Evolutionary conservation across 2,797 vertebrate species (phyloP), one percentile per base, ranked within the genome.

Genomic region (Triplophysa yarkandensis): DNA sequence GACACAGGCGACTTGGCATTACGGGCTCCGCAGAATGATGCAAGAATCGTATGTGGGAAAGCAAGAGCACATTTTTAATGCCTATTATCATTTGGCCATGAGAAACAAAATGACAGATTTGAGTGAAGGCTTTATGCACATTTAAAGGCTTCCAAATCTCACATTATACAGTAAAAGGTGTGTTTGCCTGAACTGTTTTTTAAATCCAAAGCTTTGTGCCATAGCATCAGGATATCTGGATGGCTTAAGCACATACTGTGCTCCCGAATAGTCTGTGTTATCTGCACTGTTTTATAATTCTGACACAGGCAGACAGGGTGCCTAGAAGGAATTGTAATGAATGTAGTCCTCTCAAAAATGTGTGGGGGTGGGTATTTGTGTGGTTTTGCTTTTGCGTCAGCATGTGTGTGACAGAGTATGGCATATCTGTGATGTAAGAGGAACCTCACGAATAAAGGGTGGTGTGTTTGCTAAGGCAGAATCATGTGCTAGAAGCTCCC

Each of bases 271-370:
- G 63, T 28, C 50, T 67, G 39, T 74, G 52, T 28, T 32, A 36
- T 74, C 72, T 60, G 72, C 54, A 6, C 72, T 39, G 30, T 58
- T 75, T 75, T 75, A 75, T 75, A 60, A 75, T 75, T 75, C 72
- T 61, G 64, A 54, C 64, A 67, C 72, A 68, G 64, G 21, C 30
- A 75, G 72, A 75, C 54, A 27, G 25, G 54, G 43, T 61, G 63
- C 73, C 43, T 4, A 17, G 46, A 21, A 75, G 39, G 63, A 74
- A 74, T 74, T 67, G 52, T 48, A 74, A 74, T 74, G 50, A 66
- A 46, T 65, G 71, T 57, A 23, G 43, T 58, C n/a, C 32, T 7
- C 16, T 16, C 28, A 36, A 61, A 65, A 17, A 11, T 65, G 32
- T 71, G 63, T 68, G 66, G 54, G 14, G 1, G 71, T 57, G 32